Conservation (phyloP, 2,888 invertebrate genomes). For the Melinaea menophilus region DNA sequence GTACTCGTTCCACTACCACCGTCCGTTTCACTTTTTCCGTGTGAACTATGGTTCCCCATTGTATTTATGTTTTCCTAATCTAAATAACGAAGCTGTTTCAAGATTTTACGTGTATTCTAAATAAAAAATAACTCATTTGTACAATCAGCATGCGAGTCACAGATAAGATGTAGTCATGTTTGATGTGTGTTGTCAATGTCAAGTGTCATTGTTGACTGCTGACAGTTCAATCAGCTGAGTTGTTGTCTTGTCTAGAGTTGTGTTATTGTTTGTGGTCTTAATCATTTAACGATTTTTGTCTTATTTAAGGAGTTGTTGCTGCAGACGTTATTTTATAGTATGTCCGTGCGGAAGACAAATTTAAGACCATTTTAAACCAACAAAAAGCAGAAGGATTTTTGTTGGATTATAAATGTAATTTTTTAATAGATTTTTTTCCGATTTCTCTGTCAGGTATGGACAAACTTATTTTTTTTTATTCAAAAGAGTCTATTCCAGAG, state of each 20-base stretch:
- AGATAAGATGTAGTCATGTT: constrained; percentile 9
- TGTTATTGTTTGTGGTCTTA: background rate
- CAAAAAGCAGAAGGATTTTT: too few species aligned
- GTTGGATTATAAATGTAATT: too few species aligned
- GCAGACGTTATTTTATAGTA: too few species aligned
- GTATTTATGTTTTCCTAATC: constrained; percentile 15
- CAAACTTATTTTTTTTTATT: too few species aligned
- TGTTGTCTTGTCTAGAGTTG: background rate
- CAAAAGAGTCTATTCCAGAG: too few species aligned
- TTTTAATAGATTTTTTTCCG: too few species aligned
- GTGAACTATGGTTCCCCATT: constrained; percentile 68
- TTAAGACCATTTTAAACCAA: too few species aligned
- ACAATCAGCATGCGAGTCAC: constrained; percentile 15
- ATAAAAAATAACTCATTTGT: constrained; percentile 12
- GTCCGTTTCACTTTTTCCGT: constrained; percentile 54
- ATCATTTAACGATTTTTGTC: too few species aligned
- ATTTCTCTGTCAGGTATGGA: too few species aligned
- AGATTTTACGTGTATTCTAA: constrained; percentile 5
- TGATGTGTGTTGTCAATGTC: constrained; percentile 11
- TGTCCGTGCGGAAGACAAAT: too few species aligned
- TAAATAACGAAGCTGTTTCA: constrained; percentile 11
- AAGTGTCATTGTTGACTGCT: background rate
- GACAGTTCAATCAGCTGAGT: constrained; percentile 13
- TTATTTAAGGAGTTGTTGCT: too few species aligned
- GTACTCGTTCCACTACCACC: constrained; percentile 60